These are phyloP conservation scores for Erpornis zantholeuca DNA, from an alignment of 2,113 vertebrate genomes.

Conservation along the genomic window DNA sequence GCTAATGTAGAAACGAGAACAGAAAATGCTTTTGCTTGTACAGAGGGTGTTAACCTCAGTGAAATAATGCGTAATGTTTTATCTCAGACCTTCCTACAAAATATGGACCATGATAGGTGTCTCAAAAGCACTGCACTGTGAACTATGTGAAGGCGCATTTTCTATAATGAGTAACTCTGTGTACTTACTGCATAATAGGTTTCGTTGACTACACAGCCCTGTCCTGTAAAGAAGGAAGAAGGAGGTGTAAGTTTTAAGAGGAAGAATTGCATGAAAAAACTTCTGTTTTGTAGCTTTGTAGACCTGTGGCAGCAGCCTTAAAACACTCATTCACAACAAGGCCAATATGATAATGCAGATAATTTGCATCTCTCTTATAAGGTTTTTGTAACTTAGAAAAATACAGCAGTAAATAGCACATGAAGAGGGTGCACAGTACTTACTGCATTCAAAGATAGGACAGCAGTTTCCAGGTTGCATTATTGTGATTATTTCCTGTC, in stretches of 20 bases:
- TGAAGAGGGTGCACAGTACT: constrained; percentile 12
- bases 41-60: neutral
- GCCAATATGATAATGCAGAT: neutral
- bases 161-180: neutral
- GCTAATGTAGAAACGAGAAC: neutral
- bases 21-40: neutral
- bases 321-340: fast-evolving
- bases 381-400: neutral
- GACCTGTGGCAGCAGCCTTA: neutral
- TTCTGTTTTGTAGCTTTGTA: neutral
- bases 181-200: constrained; percentile 62
- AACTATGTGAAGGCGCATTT: neutral
- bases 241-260: neutral
- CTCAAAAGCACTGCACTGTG: neutral
- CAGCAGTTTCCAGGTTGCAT: constrained; percentile 62
- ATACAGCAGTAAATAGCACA: neutral
- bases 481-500: neutral
- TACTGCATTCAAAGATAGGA: constrained; percentile 62
- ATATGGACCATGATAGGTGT: neutral
- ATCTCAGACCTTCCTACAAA: neutral
- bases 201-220: constrained; percentile 44
- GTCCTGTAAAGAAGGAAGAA: constrained; percentile 8
- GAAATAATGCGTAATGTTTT: neutral
- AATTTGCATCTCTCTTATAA: neutral
- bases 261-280: neutral